phyloP scores from a whole-genome alignment of 2,113 vertebrate species.

The Spea multiplicata region DNA sequence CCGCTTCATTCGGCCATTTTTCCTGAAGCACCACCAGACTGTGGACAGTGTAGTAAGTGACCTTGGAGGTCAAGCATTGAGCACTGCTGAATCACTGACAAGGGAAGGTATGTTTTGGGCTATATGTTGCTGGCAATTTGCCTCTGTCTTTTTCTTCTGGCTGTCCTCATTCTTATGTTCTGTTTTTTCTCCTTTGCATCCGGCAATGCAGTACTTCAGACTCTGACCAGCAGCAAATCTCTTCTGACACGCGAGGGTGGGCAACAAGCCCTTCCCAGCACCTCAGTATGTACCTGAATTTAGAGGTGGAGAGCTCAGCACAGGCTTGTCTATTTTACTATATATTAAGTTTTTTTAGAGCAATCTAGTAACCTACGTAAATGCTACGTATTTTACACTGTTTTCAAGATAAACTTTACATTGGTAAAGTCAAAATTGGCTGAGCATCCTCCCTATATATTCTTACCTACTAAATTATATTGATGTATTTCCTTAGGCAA shows the following conservation, averaged over 20 bases:
- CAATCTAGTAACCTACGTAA: too few relatives aligned
- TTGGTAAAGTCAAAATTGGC: too few relatives aligned
- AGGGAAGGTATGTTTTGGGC: constrained; percentile 71
- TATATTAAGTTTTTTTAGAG: too few relatives aligned
- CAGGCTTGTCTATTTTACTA: neutral
- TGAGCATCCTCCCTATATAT: too few relatives aligned
- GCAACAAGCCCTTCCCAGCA: constrained; percentile 52
- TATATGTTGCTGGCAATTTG: neutral
- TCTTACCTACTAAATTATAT: too few relatives aligned
- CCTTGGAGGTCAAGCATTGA: constrained; percentile 73
- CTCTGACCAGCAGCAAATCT: constrained; percentile 53
- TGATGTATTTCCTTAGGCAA: too few relatives aligned
- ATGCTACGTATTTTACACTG: too few relatives aligned
- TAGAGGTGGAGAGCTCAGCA: constrained; percentile 7
- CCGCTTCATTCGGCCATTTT: constrained; percentile 77
- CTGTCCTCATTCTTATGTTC: neutral
- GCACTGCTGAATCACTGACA: constrained; percentile 69
- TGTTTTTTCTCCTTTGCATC: constrained; percentile 6
- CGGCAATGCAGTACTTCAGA: constrained; percentile 56
- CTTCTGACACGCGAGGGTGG: constrained; percentile 43
- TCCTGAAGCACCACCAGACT: constrained; percentile 78
- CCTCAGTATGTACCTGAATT: constrained; percentile 51
- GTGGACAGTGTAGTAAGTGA: constrained; percentile 77
- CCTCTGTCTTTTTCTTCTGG: neutral
- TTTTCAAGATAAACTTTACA: too few relatives aligned